phyloP scores from a whole-genome alignment of 1,140 invertebrate species.

The Drosophila persimilis region DNA sequence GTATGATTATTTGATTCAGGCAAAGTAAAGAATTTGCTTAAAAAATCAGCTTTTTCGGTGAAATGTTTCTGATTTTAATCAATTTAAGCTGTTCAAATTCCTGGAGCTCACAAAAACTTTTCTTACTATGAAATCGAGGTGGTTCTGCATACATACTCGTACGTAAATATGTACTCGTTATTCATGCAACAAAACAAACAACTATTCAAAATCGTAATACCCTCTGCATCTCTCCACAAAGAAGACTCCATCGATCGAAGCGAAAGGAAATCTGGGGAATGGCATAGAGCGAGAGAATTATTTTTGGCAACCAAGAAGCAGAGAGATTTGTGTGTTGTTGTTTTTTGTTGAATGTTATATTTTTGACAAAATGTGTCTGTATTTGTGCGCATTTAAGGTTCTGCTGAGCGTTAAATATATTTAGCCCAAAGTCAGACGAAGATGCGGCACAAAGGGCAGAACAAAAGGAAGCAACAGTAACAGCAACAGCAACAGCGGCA shows the following conservation, averaged over 20 bases:
- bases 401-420: conserved; percentile 70
- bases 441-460: conserved; percentile 43
- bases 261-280: conserved; percentile 4
- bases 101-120: too few relatives aligned
- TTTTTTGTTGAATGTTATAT: conserved; percentile 45
- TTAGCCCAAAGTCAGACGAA: conserved; percentile 73
- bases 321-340: conserved; percentile 38
- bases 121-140: too few relatives aligned
- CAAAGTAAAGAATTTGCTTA: too few relatives aligned
- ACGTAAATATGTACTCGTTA: too few relatives aligned
- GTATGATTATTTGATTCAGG: too few relatives aligned
- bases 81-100: too few relatives aligned
- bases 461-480: conserved; percentile 38
- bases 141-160: too few relatives aligned
- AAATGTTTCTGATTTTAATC: too few relatives aligned
- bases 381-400: conserved; percentile 43
- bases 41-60: too few relatives aligned
- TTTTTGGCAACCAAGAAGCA: conserved; percentile 44
- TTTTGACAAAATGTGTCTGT: conserved; percentile 65
- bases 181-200: too few relatives aligned
- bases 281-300: conserved; percentile 63
- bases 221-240: background rate
- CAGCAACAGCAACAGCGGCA: conserved; percentile 26
- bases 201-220: too few relatives aligned
- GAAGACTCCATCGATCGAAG: too few relatives aligned